A percentile compares a stretch with the other conserved stretches of the same genome.
These are phyloP conservation scores for Moxostoma hubbsi DNA, from an alignment of 2,797 vertebrate species.

Conservation along the genomic window DNA sequence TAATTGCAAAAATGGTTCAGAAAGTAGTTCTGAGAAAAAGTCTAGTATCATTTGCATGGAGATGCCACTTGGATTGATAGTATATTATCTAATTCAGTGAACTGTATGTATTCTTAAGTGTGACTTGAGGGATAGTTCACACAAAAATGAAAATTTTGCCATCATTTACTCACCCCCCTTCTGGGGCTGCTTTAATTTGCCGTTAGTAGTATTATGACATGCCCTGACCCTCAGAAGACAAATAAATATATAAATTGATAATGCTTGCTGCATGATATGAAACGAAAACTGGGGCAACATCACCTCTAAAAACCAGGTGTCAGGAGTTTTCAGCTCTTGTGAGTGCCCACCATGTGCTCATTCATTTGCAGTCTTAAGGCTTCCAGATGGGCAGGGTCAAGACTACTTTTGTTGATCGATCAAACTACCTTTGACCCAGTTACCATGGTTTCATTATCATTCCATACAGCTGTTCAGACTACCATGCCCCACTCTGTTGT, in stretches of 20 bases:
- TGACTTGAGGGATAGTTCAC: no score
- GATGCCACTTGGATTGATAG: no score
- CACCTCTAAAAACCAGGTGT: neutral
- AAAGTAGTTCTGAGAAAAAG: no score
- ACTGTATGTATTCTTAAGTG: no score
- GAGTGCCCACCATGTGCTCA: neutral
- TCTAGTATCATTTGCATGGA: no score
- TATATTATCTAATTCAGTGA: no score
- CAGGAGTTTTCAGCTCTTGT: constrained; percentile 1
- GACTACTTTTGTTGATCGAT: constrained; percentile 17
- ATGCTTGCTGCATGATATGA: neutral
- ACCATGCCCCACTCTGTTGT: constrained; percentile 4
- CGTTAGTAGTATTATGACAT: neutral
- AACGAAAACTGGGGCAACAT: neutral
- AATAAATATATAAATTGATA: neutral
- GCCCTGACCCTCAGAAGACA: neutral
- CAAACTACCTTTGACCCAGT: constrained; percentile 7
- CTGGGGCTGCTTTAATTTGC: neutral
- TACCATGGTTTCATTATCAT: constrained; percentile 36
- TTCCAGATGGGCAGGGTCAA: constrained; percentile 1
- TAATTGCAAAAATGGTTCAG: no score
- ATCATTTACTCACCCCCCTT: no score
- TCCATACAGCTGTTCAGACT: constrained; percentile 19
- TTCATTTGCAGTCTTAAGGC: neutral
- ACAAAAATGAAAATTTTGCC: no score